Evolutionary conservation across 1,140 invertebrate species (phyloP), one percentile per base, ranked within the genome.

Genomic region (Lepidostoma basale): DNA sequence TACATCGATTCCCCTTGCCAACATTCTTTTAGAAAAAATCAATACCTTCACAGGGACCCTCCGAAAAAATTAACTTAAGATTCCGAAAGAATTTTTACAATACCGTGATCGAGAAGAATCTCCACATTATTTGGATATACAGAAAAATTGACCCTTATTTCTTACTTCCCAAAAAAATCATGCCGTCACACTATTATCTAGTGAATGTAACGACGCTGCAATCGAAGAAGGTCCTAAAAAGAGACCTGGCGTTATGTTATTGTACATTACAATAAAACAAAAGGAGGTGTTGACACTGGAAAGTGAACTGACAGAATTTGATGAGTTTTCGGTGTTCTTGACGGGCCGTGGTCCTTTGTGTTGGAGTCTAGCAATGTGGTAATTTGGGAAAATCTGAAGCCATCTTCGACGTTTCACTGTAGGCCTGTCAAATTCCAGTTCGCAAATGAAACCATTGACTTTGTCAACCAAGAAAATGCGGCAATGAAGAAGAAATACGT

Each of bases 181-280:
- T 20, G 42, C 2, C 1, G 59, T 62, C 9, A 22, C 16, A n/a
- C 23, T 62, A 28, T 28, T 62, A 9, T 62, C 59, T 5, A 10
- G 36, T 25, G 23, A 62, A n/a, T 44, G 18, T 14, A 12, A 26
- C 26, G 33, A 62, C n/a, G n/a, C n/a, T 3, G 23, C 47, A 42
- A 23, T 62, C 2, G 58, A 62, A 23, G 39, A 62, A 23, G 23
- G 12, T n/a, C 20, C 18, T 3, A 42, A n/a, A 44, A 58, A 42
- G 9, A 62, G 33, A 22, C 58, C 58, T 12, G 3, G 8, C 1
- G 33, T 62, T 23, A 62, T 62, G 18, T 12, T 42, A n/a, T n/a
- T n/a, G n/a, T n/a, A 10, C 58, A 62, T 42, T 77, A 77, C 59
- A 76, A 76, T 42, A 44, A 59, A 16, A 77, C 69, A 1, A 77